A percentile compares a stretch with the other conserved stretches of the same genome.
Evolutionary conservation across 2,113 vertebrate genomes (phyloP).

Genomic region (human (Homo sapiens)): DNA sequence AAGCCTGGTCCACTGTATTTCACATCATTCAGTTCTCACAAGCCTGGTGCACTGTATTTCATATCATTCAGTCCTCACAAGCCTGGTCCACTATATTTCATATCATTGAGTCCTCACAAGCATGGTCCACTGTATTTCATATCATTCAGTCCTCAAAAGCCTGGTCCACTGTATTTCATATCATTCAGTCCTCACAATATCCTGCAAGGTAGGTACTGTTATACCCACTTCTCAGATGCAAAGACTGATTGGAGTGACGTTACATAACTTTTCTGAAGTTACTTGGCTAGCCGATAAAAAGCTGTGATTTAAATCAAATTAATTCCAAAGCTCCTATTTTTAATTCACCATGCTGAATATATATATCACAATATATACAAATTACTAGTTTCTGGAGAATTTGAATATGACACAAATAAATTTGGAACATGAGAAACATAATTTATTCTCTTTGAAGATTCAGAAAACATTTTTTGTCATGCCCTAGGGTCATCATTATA

Average conservation of each 20-base stretch:
- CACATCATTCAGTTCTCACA: not conserved
- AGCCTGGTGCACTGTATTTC: not conserved
- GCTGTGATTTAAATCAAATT: not conserved
- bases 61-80: not conserved
- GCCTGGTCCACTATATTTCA: not conserved
- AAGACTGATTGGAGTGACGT: not conserved
- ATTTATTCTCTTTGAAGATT: slow-evolving; percentile 56
- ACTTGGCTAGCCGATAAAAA: not conserved
- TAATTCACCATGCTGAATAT: not conserved
- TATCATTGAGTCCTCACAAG: not conserved
- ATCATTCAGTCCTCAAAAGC: not conserved
- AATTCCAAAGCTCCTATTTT: not conserved
- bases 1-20: not conserved
- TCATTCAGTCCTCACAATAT: not conserved
- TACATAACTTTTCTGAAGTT: not conserved
- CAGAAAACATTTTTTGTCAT: slow-evolving; percentile 34
- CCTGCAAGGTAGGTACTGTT: not conserved
- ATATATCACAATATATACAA: not conserved
- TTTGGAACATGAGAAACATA: slow-evolving; percentile 39
- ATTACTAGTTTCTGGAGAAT: not conserved
- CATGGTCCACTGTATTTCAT: not conserved
- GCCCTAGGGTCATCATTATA: slow-evolving; percentile 1
- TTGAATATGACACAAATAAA: slow-evolving; percentile 55
- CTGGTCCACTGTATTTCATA: not conserved
- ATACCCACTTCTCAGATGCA: slow-evolving; percentile 20